Evolutionary conservation across 2,888 invertebrate genomes (phyloP), one percentile per base, ranked within the genome.

Genomic region (Pristionchus maxplancki): DNA sequence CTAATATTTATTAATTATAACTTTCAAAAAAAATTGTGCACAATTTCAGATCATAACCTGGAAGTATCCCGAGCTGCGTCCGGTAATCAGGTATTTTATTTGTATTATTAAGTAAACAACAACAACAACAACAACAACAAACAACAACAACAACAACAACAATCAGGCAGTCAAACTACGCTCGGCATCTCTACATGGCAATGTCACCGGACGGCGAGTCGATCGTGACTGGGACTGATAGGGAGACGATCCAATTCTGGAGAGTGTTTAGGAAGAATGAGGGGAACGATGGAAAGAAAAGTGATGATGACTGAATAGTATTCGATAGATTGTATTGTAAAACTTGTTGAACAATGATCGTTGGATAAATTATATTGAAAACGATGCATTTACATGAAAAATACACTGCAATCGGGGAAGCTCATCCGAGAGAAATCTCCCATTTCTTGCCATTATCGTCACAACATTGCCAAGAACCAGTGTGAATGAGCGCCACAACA

Each of bases 121-220:
- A n/a, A n/a, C n/a, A n/a, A n/a, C n/a, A n/a, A n/a, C n/a, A n/a
- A n/a, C n/a, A n/a, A n/a, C n/a, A n/a, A n/a, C n/a, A n/a, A n/a
- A n/a, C n/a, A n/a, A n/a, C n/a, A n/a, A n/a, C n/a, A n/a, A n/a
- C n/a, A n/a, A n/a, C n/a, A n/a, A n/a, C n/a, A n/a, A n/a, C n/a
- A n/a, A n/a, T n/a, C n/a, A 98, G 98, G 95, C 96, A 99, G 90
- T 98, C 98, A 0, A 99, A 99, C 95, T 97, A 98, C 40, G 98
- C 97, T 95, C 96, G 99, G 91, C 99, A 99, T 5, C 96, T 99
- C 0, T 99, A 99, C 95, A 95, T 99, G 93, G 98, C 99, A 0
- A 96, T 99, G 95, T 98, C 98, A 5, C 99, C 99, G 0, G 98
- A 98, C 95, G 99, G 99, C 53, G 98, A 99, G 95, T 98, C 98